Evolutionary conservation across 2,113 vertebrate genomes (phyloP).

Genomic region (Chauna torquata): DNA sequence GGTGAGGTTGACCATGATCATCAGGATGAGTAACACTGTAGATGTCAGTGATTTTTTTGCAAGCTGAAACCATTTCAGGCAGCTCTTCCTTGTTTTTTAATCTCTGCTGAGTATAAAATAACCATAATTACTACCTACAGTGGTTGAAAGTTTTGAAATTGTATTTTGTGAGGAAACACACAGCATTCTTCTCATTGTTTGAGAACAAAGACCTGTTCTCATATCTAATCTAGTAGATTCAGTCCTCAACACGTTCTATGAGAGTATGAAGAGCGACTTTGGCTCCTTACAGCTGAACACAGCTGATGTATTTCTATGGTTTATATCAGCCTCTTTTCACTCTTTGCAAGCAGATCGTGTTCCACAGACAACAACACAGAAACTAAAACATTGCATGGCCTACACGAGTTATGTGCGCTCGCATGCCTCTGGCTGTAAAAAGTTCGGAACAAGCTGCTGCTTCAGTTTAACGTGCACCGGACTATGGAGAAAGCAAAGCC

Average conservation of each 20-base stretch:
- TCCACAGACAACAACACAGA: background rate
- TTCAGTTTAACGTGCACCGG: background rate
- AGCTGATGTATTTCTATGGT: background rate
- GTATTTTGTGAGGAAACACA: background rate
- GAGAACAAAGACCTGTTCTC: background rate
- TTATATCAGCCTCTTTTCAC: background rate
- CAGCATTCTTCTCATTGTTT: background rate
- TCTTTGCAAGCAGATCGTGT: background rate
- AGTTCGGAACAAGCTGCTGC: background rate
- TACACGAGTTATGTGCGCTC: fast-evolving
- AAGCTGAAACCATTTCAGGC: background rate
- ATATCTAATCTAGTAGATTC: background rate
- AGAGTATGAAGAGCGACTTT: background rate
- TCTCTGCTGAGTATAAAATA: background rate
- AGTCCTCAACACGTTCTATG: background rate
- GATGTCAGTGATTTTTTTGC: background rate
- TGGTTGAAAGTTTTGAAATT: background rate
- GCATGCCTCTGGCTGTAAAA: fast-evolving
- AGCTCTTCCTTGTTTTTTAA: background rate
- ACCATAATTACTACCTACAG: background rate
- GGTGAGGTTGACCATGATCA: background rate
- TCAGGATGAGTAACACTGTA: background rate
- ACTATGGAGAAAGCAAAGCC: background rate
- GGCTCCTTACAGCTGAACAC: background rate
- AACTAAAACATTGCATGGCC: too few species aligned